A percentile compares a stretch with the other conserved stretches of the same genome.
These are phyloP conservation scores for Armadillidium nasatum DNA, from an alignment of 1,140 invertebrate species.

Conservation along the genomic window DNA sequence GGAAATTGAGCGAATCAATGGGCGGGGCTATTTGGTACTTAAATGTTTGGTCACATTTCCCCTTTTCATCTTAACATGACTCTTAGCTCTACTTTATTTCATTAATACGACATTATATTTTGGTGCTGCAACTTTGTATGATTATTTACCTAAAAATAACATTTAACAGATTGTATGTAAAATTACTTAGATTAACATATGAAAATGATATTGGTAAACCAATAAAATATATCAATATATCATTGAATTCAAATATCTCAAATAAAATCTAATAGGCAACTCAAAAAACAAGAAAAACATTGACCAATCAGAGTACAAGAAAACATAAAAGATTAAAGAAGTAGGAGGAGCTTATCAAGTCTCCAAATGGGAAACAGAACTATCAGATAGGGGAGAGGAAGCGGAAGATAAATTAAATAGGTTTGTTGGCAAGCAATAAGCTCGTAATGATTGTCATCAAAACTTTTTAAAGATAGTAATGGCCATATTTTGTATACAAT, in stretches of 20 bases:
- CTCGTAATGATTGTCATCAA: slow-evolving; percentile 7
- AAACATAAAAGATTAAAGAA: not conserved
- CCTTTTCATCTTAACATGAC: not conserved
- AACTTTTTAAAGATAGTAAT: not conserved
- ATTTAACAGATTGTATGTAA: too few relatives aligned
- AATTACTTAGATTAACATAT: too few relatives aligned
- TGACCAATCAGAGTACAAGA: not conserved
- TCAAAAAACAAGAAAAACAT: not conserved
- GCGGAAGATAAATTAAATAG: not conserved
- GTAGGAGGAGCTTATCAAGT: not conserved
- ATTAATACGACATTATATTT: too few relatives aligned
- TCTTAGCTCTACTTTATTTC: too few relatives aligned
- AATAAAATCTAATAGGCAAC: not conserved
- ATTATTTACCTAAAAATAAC: too few relatives aligned
- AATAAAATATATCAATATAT: too few relatives aligned
- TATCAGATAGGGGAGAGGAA: too few relatives aligned
- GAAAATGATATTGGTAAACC: too few relatives aligned
- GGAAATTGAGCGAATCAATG: not conserved
- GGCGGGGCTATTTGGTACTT: not conserved
- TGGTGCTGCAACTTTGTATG: too few relatives aligned
- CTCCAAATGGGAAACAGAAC: not conserved
- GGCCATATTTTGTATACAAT: not conserved
- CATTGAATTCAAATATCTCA: too few relatives aligned
- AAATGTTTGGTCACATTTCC: not conserved
- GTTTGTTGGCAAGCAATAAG: slow-evolving; percentile 8